A percentile compares a stretch with the other conserved stretches of the same genome.
phyloP scores from a whole-genome alignment of 2,888 invertebrate genomes.

The Tineola bisselliella region DNA sequence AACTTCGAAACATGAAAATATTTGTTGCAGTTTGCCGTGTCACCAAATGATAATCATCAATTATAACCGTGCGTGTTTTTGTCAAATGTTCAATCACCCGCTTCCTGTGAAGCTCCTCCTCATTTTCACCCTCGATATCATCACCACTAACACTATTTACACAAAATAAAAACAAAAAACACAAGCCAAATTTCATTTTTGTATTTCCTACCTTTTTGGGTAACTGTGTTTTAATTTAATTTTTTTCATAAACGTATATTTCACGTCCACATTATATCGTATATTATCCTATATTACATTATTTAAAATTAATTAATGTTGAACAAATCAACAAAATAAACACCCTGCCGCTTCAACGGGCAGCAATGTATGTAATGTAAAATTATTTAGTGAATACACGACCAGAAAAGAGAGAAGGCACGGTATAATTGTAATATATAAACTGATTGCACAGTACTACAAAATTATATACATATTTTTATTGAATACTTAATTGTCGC shows the following conservation, averaged over 20 bases:
- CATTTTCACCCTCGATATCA: constrained; percentile 37
- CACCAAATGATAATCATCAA: constrained; percentile 52
- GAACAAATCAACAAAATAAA: not conserved
- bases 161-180: constrained; percentile 37
- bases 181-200: constrained; percentile 40
- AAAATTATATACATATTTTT: too few species aligned
- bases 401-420: not conserved
- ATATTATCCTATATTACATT: not conserved
- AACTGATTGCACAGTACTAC: too few species aligned
- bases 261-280: not conserved
- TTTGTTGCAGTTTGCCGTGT: constrained; percentile 54
- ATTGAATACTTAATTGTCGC: too few species aligned
- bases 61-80: constrained; percentile 45
- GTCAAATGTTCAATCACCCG: constrained; percentile 49
- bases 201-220: constrained; percentile 33
- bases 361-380: not conserved
- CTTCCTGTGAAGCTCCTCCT: constrained; percentile 45
- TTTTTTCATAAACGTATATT: not conserved
- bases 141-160: constrained; percentile 40
- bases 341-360: not conserved
- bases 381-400: not conserved
- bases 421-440: too few species aligned
- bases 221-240: not conserved
- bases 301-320: not conserved
- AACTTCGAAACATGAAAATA: constrained; percentile 57